Conservation (phyloP, 2,113 vertebrate genomes). For the Pyxicephalus adspersus region DNA sequence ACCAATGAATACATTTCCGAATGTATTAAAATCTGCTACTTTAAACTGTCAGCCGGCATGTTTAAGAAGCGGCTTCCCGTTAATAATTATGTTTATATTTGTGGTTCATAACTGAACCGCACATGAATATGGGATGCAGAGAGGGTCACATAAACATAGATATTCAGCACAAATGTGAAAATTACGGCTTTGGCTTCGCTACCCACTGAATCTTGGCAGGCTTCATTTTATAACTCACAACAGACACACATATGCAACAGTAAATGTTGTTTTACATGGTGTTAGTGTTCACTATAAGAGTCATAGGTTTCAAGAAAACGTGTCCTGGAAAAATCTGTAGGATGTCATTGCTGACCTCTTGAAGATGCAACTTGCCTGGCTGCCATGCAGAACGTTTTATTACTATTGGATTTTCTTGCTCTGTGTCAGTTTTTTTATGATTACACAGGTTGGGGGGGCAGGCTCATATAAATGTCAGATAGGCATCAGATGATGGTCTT, state of each 20-base stretch:
- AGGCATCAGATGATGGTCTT: too few relatives aligned
- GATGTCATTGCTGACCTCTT: too few relatives aligned
- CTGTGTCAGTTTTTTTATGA: too few relatives aligned
- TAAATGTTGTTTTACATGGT: conserved; percentile 23
- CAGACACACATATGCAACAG: conserved; percentile 38
- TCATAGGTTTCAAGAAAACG: too few relatives aligned
- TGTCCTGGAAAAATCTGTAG: too few relatives aligned
- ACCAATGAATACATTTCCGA: conserved; percentile 51
- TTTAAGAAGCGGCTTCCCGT: conserved; percentile 51
- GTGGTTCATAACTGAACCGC: conserved; percentile 52
- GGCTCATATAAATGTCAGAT: too few relatives aligned
- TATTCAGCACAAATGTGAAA: conserved; percentile 52
- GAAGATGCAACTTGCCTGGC: too few relatives aligned
- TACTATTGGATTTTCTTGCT: too few relatives aligned
- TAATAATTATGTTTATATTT: conserved; percentile 56
- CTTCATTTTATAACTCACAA: conserved; percentile 44
- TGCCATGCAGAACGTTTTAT: too few relatives aligned
- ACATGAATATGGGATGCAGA: conserved; percentile 45
- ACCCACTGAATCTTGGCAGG: conserved; percentile 46
- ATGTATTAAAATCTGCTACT: conserved; percentile 46
- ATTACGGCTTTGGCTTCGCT: conserved; percentile 52
- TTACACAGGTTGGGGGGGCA: too few relatives aligned
- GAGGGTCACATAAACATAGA: conserved; percentile 53
- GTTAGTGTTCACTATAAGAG: background rate
- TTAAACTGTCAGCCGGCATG: conserved; percentile 43